Base-by-base conservation (phyloP, 2,797 vertebrate species). In the Pipistrellus pygmaeus region DNA sequence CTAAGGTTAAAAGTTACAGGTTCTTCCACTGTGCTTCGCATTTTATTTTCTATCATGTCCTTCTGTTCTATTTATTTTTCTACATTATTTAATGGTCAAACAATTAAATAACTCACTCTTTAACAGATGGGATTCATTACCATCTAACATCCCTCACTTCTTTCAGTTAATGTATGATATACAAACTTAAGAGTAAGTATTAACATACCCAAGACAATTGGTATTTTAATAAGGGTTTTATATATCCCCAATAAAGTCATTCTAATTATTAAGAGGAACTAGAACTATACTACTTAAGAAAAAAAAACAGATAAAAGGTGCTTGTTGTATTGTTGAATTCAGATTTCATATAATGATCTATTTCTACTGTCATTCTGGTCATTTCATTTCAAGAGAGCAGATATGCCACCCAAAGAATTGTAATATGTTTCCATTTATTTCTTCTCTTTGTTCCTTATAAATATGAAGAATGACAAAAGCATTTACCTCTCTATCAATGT, bases 401-500 rank as follows among this genome's bases (percentile, higher is more conserved):
- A 69, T 88, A 13, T 35, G 17, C 13, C 71, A 89, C 18, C 17
- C 46, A 6, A 85, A 81, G 8, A 69, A 32, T 25, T 71, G 2
- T 73, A 68, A 66, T 51, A 80, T 71, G 3, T 95, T 88, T 91
- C 9, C 53, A 66, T 72, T 62, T 62, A 27, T 90, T 75, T n/a
- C 1, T 48, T 71, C 14, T 62, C 80, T 85, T 20, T 48, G 13
- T 75, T 90, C 25, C 8, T 93, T 51, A 41, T 32, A 66, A 90
- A 82, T 57, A 80, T 20, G 3, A 88, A 80, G 20, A 90, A 44
- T 48, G 38, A 53, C 13, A 91, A 85, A 77, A 85, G 73, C 1
- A 5, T 72, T 91, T 90, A 93, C 84, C 72, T 87, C 57, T 73
- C 27, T 87, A 62, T 46, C 27, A 32, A n/a, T 76, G 46, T 76